phyloP scores from a whole-genome alignment of 1,140 invertebrate genomes.

The Zaprionus inermis region DNA sequence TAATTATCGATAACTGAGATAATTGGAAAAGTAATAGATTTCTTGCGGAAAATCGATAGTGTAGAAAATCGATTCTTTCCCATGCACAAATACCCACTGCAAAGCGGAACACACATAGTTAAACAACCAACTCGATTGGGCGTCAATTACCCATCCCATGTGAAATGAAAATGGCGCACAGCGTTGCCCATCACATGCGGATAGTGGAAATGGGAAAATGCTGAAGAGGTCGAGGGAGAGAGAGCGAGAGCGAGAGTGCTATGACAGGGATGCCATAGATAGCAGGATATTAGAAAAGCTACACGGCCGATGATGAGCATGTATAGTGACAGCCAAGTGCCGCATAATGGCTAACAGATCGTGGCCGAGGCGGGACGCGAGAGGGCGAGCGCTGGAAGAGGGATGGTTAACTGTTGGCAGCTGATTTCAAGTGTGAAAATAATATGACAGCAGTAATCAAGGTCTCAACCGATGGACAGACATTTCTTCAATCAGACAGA shows the following conservation, averaged over 20 bases:
- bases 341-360: constrained; percentile 67
- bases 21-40: too few species aligned
- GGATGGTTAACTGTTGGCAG: constrained; percentile 24
- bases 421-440: constrained; percentile 78
- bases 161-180: background rate
- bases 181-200: too few species aligned
- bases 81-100: background rate
- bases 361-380: constrained; percentile 20
- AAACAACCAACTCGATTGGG: constrained; percentile 17
- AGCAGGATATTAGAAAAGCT: constrained; percentile 63
- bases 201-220: background rate
- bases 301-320: constrained; percentile 44
- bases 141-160: constrained; percentile 50
- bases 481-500: background rate
- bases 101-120: constrained; percentile 7
- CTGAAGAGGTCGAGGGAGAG: background rate
- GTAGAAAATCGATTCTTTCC: too few species aligned
- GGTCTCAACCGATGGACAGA: constrained; percentile 37
- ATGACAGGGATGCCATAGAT: constrained; percentile 10
- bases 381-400: constrained; percentile 3
- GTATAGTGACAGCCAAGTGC: constrained; percentile 72
- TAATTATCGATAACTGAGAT: too few species aligned
- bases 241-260: background rate
- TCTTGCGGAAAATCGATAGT: too few species aligned
- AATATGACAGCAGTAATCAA: constrained; percentile 80